Evolutionary conservation across 2,797 vertebrate species (phyloP).

Genomic region (Enteromius treurensis): DNA sequence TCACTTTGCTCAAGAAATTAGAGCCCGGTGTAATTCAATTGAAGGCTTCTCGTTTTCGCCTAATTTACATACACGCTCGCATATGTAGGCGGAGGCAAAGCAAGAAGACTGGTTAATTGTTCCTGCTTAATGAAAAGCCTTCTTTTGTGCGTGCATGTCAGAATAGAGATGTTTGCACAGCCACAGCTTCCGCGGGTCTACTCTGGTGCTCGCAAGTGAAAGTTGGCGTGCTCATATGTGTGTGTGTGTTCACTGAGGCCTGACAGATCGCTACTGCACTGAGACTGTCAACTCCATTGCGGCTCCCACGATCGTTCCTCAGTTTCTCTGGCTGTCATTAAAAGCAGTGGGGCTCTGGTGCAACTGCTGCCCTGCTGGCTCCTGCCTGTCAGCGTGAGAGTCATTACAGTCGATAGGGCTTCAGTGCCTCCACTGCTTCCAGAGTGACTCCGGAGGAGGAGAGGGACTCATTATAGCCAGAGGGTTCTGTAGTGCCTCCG

Average conservation of each 20-base stretch:
- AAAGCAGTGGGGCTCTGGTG: constrained; percentile 54
- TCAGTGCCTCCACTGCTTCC: constrained; percentile 45
- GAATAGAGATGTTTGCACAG: constrained; percentile 40
- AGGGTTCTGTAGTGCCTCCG: constrained; percentile 50
- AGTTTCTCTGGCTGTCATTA: constrained; percentile 50
- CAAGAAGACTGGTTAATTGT: constrained; percentile 57
- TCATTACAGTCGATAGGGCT: constrained; percentile 51
- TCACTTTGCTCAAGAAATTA: constrained; percentile 60
- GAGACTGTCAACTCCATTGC: constrained; percentile 47
- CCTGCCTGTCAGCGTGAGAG: constrained; percentile 50
- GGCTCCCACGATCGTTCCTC: constrained; percentile 38
- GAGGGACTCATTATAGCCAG: constrained; percentile 53
- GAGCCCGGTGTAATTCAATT: constrained; percentile 59
- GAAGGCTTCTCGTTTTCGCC: constrained; percentile 27
- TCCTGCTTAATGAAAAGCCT: constrained; percentile 52
- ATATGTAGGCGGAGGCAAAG: constrained; percentile 52
- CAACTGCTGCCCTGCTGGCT: constrained; percentile 47
- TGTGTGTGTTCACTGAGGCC: constrained; percentile 26
- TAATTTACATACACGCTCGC: constrained; percentile 45
- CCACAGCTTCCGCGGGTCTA: constrained; percentile 4
- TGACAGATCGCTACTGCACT: constrained; percentile 45
- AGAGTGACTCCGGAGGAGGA: constrained; percentile 46
- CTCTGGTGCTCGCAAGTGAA: neutral
- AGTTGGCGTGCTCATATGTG: neutral
- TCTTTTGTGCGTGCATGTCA: constrained; percentile 20